Percentiles rank a stretch among this genome's conserved stretches.
Conservation (phyloP, 1,140 invertebrate species). For the Theocolax elegans region DNA sequence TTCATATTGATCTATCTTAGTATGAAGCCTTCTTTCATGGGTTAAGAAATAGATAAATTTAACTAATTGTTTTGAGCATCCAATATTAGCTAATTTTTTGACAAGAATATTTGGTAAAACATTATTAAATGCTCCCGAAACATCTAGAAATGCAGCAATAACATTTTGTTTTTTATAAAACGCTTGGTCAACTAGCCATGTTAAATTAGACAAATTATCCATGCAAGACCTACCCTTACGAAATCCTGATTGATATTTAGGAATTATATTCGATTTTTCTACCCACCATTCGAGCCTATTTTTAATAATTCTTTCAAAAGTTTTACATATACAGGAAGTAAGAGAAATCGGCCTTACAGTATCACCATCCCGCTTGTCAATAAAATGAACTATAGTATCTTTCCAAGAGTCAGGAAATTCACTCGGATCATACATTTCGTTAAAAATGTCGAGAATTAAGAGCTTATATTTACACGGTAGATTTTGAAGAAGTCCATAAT, state of each 20-base stretch:
- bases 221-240: slow-evolving; percentile 28
- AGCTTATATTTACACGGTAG: not conserved
- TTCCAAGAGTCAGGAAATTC: not conserved
- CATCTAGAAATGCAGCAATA: not conserved
- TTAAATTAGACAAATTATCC: slow-evolving; percentile 34
- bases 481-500: not conserved
- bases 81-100: not conserved
- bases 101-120: not conserved
- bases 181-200: not conserved
- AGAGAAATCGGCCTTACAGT: not conserved
- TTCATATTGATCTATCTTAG: not conserved
- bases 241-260: slow-evolving; percentile 38
- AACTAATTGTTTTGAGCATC: not conserved
- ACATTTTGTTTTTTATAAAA: not conserved
- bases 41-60: not conserved
- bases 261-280: slow-evolving; percentile 32
- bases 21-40: not conserved
- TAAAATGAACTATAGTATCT: not conserved
- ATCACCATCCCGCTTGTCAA: slow-evolving; percentile 7
- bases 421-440: not conserved
- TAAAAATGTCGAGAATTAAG: not conserved
- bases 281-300: slow-evolving; percentile 36
- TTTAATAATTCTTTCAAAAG: slow-evolving; percentile 10
- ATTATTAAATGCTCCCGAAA: not conserved
- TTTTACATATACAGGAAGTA: not conserved